Base-by-base conservation (phyloP, 1,140 invertebrate species). In the Aphaenogaster floridana region DNA sequence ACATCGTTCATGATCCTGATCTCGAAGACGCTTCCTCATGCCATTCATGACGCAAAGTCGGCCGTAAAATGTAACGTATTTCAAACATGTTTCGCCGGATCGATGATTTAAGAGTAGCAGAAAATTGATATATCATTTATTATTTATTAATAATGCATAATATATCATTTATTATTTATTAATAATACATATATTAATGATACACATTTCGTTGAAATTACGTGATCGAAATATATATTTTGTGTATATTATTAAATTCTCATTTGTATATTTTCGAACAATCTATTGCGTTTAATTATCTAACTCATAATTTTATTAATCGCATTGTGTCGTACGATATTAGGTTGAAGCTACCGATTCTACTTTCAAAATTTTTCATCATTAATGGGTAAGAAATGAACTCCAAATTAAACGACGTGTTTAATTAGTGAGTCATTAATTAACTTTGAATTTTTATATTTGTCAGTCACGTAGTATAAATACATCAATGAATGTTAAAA, bases 11-110 rank as follows among this genome's bases (percentile, higher is more conserved):
- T 48, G 28, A 83, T 50, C 57, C 54, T 39, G 89, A 61, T 86
- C 78, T 86, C 50, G 48, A 81, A 84, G 68, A 54, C 54, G 77
- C 68, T 81, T 64, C 34, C 71, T 71, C 76, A 83, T 72, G 66
- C 6, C 21, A 68, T 54, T 86, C 48, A 52, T 13, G 34, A 9
- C 15, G 21, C 5, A 54, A 79, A 79, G 8, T 79, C 48, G 59
- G 9, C 36, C 72, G 59, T 69, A 74, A 72, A 72, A 83, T 72
- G 57, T 48, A 66, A 54, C 15, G 45, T 68, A n/a, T 80, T 50
- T 28, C 28, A 28, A 28, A 28, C 28, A 28, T 28, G 28, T 50
- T 3, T 61, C 57, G 3, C 21, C 57, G 9, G 57, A 61, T 61
- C 21, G 21, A 61, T 61, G 11, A 61, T 4, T 21, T 28, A 61